Evolutionary conservation across 2,888 invertebrate species (phyloP), one percentile per base, ranked within the genome.

Genomic region (Megalurothrips usitatus): DNA sequence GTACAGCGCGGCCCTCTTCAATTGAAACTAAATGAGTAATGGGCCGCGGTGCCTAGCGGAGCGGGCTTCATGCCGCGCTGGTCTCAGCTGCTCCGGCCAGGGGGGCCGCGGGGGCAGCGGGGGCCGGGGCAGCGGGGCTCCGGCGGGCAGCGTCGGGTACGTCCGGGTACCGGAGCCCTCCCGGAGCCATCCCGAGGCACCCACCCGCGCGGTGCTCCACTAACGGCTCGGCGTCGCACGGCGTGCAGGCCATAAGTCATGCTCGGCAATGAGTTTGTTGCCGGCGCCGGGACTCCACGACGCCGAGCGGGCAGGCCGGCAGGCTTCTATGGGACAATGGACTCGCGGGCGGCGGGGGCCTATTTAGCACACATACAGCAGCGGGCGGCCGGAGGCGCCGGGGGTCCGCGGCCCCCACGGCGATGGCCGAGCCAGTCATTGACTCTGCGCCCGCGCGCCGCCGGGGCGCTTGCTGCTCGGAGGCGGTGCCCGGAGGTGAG

Each of bases 161-260:
- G 3, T 43, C 34, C 34, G 34, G 34, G 34, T 43, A 43, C 34
- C 3, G 6, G 34, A 43, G 34, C 6, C 34, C 34, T 43, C n/a
- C 34, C 3, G 6, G 34, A 43, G 34, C 6, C 34, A n/a, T n/a
- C 34, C 6, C 34, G 34, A 43, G 34, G 34, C 34, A 43, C 34
- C 34, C 34, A 43, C 34, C 52, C 52, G 52, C 14, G 52, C 52
- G n/a, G n/a, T n/a, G 52, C 58, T 19, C 19, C 14, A 19, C 58
- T 58, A 58, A 58, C 58, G 58, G 58, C 17, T 14, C 58, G 58
- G 19, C 58, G 10, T 14, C 14, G 58, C 58, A 58, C 19, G 34
- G 34, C 34, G 34, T 43, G 34, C 34, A 43, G 58, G 58, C 19
- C 68, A 75, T 75, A 75, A 75, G 68, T 75, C 68, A 75, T 75